Evolutionary conservation across 2,888 invertebrate genomes (phyloP).

Genomic region (Anorthoa munda): DNA sequence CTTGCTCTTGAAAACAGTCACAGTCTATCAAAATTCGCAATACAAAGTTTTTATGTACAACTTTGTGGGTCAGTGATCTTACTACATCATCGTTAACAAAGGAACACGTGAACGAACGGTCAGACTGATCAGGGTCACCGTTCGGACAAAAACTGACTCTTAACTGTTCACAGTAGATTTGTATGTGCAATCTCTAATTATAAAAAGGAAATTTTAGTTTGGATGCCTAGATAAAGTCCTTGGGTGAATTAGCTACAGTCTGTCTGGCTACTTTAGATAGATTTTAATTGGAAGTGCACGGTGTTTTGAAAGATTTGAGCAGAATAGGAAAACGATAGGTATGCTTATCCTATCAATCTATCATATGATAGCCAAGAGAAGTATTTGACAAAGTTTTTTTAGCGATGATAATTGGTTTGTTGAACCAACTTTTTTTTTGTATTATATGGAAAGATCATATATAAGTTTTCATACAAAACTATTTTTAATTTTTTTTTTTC

Average conservation of each 20-base stretch:
- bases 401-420: no score
- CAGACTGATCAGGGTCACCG: constrained; percentile 46
- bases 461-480: no score
- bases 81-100: constrained; percentile 61
- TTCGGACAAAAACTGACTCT: constrained; percentile 30
- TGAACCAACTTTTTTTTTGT: no score
- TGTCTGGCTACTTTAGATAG: neutral
- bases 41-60: constrained; percentile 51
- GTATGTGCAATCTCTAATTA: constrained; percentile 45
- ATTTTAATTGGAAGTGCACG: no score
- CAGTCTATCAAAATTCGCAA: constrained; percentile 45
- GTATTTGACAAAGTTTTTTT: no score
- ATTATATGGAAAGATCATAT: no score
- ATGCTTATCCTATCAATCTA: no score
- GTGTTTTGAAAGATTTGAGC: no score
- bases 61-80: constrained; percentile 59
- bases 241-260: constrained; percentile 30
- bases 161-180: constrained; percentile 44
- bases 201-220: constrained; percentile 42
- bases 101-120: constrained; percentile 44
- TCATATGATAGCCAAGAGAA: no score
- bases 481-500: no score
- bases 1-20: constrained; percentile 43
- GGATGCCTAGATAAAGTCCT: constrained; percentile 25
- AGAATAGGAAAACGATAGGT: no score